phyloP scores from a whole-genome alignment of 1,140 invertebrate species.

The Saxidomus purpurata region DNA sequence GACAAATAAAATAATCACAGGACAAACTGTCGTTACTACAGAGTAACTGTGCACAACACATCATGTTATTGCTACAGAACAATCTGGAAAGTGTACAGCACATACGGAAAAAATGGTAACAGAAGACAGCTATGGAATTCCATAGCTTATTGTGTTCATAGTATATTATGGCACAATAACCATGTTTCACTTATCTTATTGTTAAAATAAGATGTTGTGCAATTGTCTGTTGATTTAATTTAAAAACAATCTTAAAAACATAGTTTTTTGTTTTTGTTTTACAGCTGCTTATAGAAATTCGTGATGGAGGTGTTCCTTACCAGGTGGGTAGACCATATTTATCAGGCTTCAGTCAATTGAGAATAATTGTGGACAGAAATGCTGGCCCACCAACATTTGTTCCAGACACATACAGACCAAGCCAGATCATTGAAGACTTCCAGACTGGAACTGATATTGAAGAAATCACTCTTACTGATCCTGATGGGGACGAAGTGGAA shows the following conservation, averaged over 20 bases:
- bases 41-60: too few species aligned
- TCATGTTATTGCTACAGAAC: too few species aligned
- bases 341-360: background rate
- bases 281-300: slow-evolving; percentile 70
- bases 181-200: too few species aligned
- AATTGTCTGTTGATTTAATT: background rate
- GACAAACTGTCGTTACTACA: too few species aligned
- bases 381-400: slow-evolving; percentile 35
- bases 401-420: background rate
- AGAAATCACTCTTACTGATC: slow-evolving; percentile 35
- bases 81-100: too few species aligned
- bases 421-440: background rate
- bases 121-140: too few species aligned
- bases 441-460: slow-evolving; percentile 18
- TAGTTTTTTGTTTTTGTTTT: slow-evolving; percentile 41
- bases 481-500: slow-evolving; percentile 57
- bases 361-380: slow-evolving; percentile 42
- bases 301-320: slow-evolving; percentile 70
- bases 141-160: too few species aligned
- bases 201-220: too few species aligned
- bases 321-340: slow-evolving; percentile 62
- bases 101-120: too few species aligned
- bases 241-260: background rate
- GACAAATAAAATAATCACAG: too few species aligned
- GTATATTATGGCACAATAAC: too few species aligned